Evolutionary conservation across 2,797 vertebrate species (phyloP), one percentile per base, ranked within the genome.

Genomic region (Knipowitschia caucasica): DNA sequence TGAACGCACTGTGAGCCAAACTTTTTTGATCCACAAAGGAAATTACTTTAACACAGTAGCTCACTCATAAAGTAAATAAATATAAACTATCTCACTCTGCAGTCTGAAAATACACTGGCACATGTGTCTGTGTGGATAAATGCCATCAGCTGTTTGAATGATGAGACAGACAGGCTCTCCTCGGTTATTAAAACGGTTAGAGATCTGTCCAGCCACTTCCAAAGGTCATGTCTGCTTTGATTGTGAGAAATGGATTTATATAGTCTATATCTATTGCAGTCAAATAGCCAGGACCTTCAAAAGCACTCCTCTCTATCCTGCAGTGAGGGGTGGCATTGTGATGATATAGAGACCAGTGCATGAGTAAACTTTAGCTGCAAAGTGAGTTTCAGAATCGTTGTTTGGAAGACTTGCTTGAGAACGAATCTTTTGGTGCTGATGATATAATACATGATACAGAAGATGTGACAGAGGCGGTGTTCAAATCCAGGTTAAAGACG

Each of bases 221-320:
- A 43, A 67, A 78, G 55, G 63, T 71, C 67, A 58, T 53, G 45
- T 23, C n/a, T 46, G 15, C 4, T 67, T 63, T 50, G 36, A 60
- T 44, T 18, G 36, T 17, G 31, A 40, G 50, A 6, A 51, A 21
- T 25, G 58, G 21, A 71, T 68, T 24, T 60, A 3, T 56, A 26
- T 26, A 7, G 10, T 33, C 24, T n/a, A n/a, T n/a, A 44, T 51
- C 21, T 38, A 17, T 52, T 36, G 10, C 11, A 25, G 33, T 51
- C n/a, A 46, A 33, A 34, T 7, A 20, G 46, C 29, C 30, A n/a
- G 18, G 5, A 23, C 36, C 12, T 31, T 33, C 20, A 49, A 12
- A 39, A 33, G 29, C 44, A 33, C 18, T 33, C 23, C 44, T 23
- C 10, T 49, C 18, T 33, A 14, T n/a, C 14, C 3, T 2, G 20